Evolutionary conservation across 2,113 vertebrate genomes (phyloP), one percentile per base, ranked within the genome.

Genomic region (Neogale vison): DNA sequence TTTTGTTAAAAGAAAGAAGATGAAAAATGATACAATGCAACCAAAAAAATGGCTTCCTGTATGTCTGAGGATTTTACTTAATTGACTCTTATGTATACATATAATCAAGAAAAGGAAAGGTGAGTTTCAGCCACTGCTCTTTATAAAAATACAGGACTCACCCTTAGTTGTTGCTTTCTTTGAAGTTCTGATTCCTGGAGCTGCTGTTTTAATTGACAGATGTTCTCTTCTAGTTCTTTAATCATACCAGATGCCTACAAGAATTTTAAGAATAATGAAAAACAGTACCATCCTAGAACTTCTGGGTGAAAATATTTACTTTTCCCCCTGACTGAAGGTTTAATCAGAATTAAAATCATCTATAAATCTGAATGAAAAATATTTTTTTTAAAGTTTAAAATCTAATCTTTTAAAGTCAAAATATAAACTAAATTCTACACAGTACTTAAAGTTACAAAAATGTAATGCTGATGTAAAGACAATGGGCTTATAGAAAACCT

Each of bases 221-320:
- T 90, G 1, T 85, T 98, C 65, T 96, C 98, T 98, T 99, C 99
- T 74, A 99, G 97, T 29, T 99, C 99, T 92, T 99, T 99, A 74
- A 99, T 99, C 57, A 97, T 82, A 85, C 98, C 98, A 67, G 99
- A 99, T 12, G 99, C 98, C 99, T 99, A 98, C 0, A 88, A 88
- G 82, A 87, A 97, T 98, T 96, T 91, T 65, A 86, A 92, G 2
- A 93, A 92, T 1, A 98, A 93, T n/a, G 95, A 50, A 90, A 90
- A 91, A 6, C 72, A 63, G 24, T 26, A 83, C 21, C 95, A 76
- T 92, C 36, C 47, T 67, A 86, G 26, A 95, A 95, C 10, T 55
- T 95, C 61, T 72, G 52, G 31, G 57, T 96, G 47, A 96, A 50
- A 34, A 97, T 45, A 67, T 92, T 12, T 21, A 50, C 0, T 0